These are phyloP conservation scores for Microvelia longipes DNA, from an alignment of 1,140 invertebrate genomes.

Conservation along the genomic window DNA sequence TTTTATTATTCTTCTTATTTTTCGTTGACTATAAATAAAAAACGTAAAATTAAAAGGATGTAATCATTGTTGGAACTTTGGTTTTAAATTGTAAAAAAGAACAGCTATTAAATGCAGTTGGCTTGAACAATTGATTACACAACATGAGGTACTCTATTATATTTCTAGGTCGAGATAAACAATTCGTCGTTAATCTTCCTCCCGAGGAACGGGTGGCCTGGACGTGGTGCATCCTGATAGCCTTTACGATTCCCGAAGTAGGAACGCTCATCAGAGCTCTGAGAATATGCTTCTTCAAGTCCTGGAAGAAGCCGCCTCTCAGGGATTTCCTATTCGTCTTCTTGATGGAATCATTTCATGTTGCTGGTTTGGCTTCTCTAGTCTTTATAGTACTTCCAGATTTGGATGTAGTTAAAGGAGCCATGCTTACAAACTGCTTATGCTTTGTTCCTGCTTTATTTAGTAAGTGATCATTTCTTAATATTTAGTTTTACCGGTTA, in stretches of 20 bases:
- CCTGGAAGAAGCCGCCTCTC: slow-evolving; percentile 22
- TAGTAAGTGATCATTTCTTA: slow-evolving; percentile 39
- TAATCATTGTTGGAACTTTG: too few relatives aligned
- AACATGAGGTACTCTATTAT: too few relatives aligned
- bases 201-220: slow-evolving; percentile 72
- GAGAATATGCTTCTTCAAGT: slow-evolving; percentile 79
- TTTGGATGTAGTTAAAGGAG: slow-evolving; percentile 77
- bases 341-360: slow-evolving; percentile 71
- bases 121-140: too few relatives aligned
- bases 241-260: slow-evolving; percentile 71
- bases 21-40: too few relatives aligned
- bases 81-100: too few relatives aligned
- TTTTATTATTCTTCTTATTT: too few relatives aligned
- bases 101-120: too few relatives aligned
- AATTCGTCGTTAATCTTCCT: slow-evolving; percentile 58
- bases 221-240: slow-evolving; percentile 84
- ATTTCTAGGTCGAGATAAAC: slow-evolving; percentile 59
- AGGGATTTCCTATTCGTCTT: slow-evolving; percentile 39
- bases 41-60: too few relatives aligned
- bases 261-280: slow-evolving; percentile 67
- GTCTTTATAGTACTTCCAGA: slow-evolving; percentile 78
- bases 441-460: slow-evolving; percentile 73
- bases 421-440: slow-evolving; percentile 86
- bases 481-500: too few relatives aligned
- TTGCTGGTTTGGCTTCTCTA: slow-evolving; percentile 65